Evolutionary conservation across 2,888 invertebrate species (phyloP), one percentile per base, ranked within the genome.

Genomic region (Drosophila picticornis): DNA sequence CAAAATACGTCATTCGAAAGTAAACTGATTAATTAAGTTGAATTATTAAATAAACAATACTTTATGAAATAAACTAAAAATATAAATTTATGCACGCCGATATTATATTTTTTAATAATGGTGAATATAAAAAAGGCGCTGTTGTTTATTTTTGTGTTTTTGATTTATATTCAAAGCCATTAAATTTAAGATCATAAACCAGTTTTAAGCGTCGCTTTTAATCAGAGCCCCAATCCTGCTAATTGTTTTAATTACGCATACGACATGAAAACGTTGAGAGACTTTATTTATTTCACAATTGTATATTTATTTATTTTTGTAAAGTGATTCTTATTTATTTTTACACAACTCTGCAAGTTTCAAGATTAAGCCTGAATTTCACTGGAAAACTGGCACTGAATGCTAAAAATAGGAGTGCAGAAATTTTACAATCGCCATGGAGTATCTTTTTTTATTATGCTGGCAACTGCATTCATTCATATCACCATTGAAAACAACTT

Each of bases 401-500:
- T 38, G 51, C 40, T 70, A 61, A 56, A 58, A 53, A 58, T 61
- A 64, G 46, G n/a, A 46, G 56, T 51, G 59, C 25, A 38, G 52
- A 57, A 57, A 55, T 55, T 60, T 57, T 77, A 38, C 40, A 53
- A 48, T 38, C 56, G 43, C 31, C 58, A 38, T 71, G 62, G 61
- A 56, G 48, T 56, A 16, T 56, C 0, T 51, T 38, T 61, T 48
- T 25, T 48, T 29, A 68, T 46, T 48, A 63, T 59, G 36, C 40
- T 16, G 52, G 32, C 57, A 55, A 79, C 67, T 83, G 57, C 63
- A 63, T 67, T 36, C 36, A 59, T 65, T 66, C 65, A 82, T 83
- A 84, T 84, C 88, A 78, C 66, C 81, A 80, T 76, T 29, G 56
- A 29, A 56, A 80, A 72, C 67, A 60, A 86, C 88, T 83, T 88